Evolutionary conservation across 2,113 vertebrate genomes (phyloP), one percentile per base, ranked within the genome.

Genomic region (Corynorhinus townsendii): DNA sequence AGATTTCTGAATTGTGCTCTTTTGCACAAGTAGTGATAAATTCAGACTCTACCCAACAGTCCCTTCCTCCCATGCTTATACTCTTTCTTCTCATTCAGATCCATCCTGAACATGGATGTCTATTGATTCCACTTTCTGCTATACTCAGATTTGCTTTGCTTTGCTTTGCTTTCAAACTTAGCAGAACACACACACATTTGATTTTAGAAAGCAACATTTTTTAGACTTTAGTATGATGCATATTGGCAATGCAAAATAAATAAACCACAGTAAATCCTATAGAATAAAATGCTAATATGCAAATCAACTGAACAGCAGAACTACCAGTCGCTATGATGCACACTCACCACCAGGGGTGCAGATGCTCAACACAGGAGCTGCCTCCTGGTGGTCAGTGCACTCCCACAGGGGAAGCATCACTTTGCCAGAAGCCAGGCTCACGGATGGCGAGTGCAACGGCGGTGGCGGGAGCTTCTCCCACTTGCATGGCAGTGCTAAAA

Each of bases 31-130:
- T 17, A 19, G 9, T 45, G 28, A 22, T 26, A 22, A 49, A 3
- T 40, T 19, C 11, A 40, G n/a, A 52, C 8, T 43, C 28, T 35
- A 52, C 17, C 38, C 11, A 64, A 15, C 12, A 12, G 19, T 20
- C 2, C 10, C 20, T 35, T 49, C 16, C 11, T n/a, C 1, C 17
- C 20, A 40, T 0, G 0, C 1, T 86, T 66, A 47, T 2, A 0
- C 11, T 30, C 4, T 69, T 87, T 77, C 16, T 28, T 88, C 35
- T 72, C 54, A 28, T 35, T 54, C 19, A 56, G 69, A n/a, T 3
- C 59, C 15, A 6, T 10, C 11, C 3, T n/a, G 24, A 71, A 2
- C 24, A 35, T 16, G 17, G 30, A 7, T 45, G 11, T 3, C 38
- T 59, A 11, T 30, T 8, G 33, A 75, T 62, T 56, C 9, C 15